Conservation (phyloP, 1,140 invertebrate genomes). For the Zaprionus tsacasi region DNA sequence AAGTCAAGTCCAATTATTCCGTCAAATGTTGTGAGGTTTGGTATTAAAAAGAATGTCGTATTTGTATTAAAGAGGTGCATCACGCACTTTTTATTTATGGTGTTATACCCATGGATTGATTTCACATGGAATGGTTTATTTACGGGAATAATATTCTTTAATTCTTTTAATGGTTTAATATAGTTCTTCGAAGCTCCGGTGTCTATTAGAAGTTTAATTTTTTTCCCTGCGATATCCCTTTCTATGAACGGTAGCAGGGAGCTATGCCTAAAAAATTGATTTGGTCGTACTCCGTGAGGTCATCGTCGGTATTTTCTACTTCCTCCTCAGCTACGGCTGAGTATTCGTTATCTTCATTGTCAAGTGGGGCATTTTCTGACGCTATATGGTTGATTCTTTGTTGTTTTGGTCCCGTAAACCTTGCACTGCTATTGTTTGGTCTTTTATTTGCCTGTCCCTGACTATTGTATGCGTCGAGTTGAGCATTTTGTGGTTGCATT, state of each 20-base stretch:
- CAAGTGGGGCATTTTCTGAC: neutral
- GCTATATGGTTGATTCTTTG: slow-evolving; percentile 1
- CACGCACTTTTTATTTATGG: neutral
- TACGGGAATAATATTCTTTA: no score
- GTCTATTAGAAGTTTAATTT: neutral
- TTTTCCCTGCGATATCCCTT: no score
- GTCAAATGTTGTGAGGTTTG: neutral
- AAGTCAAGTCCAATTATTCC: slow-evolving; percentile 7
- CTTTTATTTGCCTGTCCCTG: slow-evolving; percentile 7
- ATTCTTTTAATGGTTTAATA: no score
- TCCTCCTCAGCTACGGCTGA: no score
- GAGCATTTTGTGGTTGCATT: slow-evolving; percentile 8
- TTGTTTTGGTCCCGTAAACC: slow-evolving; percentile 8
- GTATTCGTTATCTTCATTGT: no score
- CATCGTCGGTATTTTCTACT: no score
- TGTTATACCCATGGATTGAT: no score
- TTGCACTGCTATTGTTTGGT: slow-evolving; percentile 18
- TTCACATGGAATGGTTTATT: no score
- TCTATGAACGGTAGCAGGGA: neutral
- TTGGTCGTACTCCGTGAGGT: slow-evolving; percentile 2
- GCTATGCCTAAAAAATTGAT: slow-evolving; percentile 21
- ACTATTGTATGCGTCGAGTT: slow-evolving; percentile 11
- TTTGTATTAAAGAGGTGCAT: slow-evolving; percentile 8
- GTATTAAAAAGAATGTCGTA: neutral
- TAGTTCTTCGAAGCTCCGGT: neutral